Evolutionary conservation across 1,140 invertebrate genomes (phyloP), one percentile per base, ranked within the genome.

Genomic region (Drosophila littoralis): DNA sequence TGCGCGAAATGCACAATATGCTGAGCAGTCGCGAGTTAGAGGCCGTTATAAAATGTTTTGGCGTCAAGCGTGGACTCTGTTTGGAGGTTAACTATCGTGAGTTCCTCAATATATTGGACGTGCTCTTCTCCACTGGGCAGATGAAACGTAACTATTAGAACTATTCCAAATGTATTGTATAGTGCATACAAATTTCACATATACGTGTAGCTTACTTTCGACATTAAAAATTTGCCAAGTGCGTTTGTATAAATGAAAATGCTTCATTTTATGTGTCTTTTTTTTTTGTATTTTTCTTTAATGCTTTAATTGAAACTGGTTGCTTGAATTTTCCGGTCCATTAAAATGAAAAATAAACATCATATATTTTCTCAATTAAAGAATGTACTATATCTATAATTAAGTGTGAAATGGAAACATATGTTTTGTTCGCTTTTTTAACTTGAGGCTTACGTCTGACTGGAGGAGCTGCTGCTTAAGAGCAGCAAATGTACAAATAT

Each of bases 1-100:
- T 94, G 6, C 94, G 95, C 60, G 93, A 93, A 42, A 93, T 96
- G 93, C 91, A 95, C 55, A 84, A 93, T 64, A 85, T 94, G 69
- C 85, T 96, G 6, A 95, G 94, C 45, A 93, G 91, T 9, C 93
- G 93, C 8, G 95, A 96, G 90, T 92, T 95, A 1, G 94, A 95
- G 7, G 91, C 94, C 6, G 77, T 96, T 52, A 94, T 94, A 91
- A 96, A 95, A 92, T 95, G 95, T 81, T 96, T 96, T 82, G 93
- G 94, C 13, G 93, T 94, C 28, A 93, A 94, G 75, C 93, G 94
- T 54, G 94, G 90, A 51, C 50, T 91, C 43, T 82, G 79, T 36
- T 32, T 92, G 61, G 91, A 92, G 63, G 75, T 92, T 35, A 91
- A 92, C 54, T 92, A 92, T 52, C 88, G 91, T 1, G 86, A 91